Evolutionary conservation across 1,140 invertebrate species (phyloP).

Genomic region (Pseudomyrmex sp.): DNA sequence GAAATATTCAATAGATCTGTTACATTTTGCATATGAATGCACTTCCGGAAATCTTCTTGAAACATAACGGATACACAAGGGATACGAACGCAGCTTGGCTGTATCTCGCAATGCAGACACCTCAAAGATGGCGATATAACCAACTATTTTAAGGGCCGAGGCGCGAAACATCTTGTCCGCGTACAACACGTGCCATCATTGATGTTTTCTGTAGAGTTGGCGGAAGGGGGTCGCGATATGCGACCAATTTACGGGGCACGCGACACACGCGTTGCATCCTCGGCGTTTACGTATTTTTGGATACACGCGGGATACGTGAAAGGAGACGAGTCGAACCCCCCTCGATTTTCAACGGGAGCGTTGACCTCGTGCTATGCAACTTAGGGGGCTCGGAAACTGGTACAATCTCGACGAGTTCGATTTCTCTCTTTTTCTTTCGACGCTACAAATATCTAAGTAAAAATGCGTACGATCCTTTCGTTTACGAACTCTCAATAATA

Average conservation of each 20-base stretch:
- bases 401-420: neutral
- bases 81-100: slow-evolving; percentile 24
- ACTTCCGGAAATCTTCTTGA: neutral
- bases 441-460: neutral
- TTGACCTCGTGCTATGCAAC: neutral
- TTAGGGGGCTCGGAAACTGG: neutral
- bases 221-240: neutral
- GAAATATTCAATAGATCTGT: no score
- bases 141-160: slow-evolving; percentile 65
- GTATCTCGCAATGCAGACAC: slow-evolving; percentile 1
- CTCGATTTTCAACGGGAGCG: slow-evolving; percentile 2
- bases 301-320: slow-evolving; percentile 26
- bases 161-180: slow-evolving; percentile 60
- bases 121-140: neutral
- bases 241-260: slow-evolving; percentile 54
- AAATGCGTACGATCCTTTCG: neutral
- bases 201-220: slow-evolving; percentile 58
- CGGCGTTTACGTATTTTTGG: slow-evolving; percentile 71
- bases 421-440: neutral
- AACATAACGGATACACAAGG: neutral
- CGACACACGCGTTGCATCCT: slow-evolving; percentile 47
- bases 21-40: no score
- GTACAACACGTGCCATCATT: slow-evolving; percentile 67
- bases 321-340: neutral
- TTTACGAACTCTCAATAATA: neutral